Evolutionary conservation across 2,888 invertebrate species (phyloP).

Genomic region (Ectropis crepuscularia): DNA sequence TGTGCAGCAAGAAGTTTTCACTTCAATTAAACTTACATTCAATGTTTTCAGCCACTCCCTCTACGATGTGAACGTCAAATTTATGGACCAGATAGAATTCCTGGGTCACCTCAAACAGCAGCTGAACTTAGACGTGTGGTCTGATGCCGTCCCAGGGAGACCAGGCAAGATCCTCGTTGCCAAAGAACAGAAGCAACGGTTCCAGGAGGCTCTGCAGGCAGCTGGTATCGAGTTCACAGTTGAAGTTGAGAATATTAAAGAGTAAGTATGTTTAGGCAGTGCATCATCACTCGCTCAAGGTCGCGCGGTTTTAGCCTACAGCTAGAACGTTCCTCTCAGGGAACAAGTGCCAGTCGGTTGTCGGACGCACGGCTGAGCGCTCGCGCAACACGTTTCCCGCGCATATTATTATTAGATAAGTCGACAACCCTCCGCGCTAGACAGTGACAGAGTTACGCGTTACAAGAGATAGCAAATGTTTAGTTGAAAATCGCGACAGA

Average conservation of each 20-base stretch:
- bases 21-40: not conserved
- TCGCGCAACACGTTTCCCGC: too few relatives aligned
- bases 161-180: constrained; percentile 59
- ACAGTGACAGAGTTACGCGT: too few relatives aligned
- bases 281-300: too few relatives aligned
- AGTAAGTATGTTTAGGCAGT: constrained; percentile 62
- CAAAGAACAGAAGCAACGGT: constrained; percentile 44
- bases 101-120: constrained; percentile 51
- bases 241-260: constrained; percentile 59
- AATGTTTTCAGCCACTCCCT: constrained; percentile 56
- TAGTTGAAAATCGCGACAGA: too few relatives aligned
- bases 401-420: too few relatives aligned
- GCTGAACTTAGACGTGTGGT: constrained; percentile 59
- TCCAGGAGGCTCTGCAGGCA: constrained; percentile 49
- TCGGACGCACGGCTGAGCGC: too few relatives aligned
- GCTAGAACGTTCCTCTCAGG: too few relatives aligned
- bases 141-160: constrained; percentile 50
- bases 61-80: constrained; percentile 56
- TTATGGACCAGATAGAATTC: constrained; percentile 48
- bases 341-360: too few relatives aligned
- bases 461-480: too few relatives aligned
- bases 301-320: too few relatives aligned
- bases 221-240: constrained; percentile 52
- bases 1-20: too few relatives aligned
- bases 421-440: too few relatives aligned